Evolutionary conservation across 2,797 vertebrate species (phyloP), one percentile per base, ranked within the genome.

Genomic region (Tragopan temminckii): DNA sequence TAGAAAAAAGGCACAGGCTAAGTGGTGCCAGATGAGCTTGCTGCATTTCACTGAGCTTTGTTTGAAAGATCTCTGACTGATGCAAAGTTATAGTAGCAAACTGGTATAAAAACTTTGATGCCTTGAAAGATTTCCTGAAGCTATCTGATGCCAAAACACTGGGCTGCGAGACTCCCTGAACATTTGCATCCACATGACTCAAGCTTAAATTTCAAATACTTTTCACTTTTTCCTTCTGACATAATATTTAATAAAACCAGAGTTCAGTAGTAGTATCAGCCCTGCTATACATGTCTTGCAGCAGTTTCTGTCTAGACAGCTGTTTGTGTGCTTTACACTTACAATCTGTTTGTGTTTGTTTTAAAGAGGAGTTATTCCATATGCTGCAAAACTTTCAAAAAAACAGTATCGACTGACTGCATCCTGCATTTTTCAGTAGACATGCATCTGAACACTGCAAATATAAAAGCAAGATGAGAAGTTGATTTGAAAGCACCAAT

Each of bases 21-120:
- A 97, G 90, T 31, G 43, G 83, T 87, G 95, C 95, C 97, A 97
- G 96, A 97, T 96, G 96, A 97, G 80, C 71, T 75, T 88, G 70
- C 83, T 94, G 89, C 64, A 96, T 94, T 90, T 80, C 88, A 71
- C 5, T 21, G 74, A 72, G 78, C 77, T 96, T 94, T 96, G 95
- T 96, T 95, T 95, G 90, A 94, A 96, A 94, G 95, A 96, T 94
- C 80, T 91, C 83, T 8, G 12, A 89, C 62, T 92, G 72, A 77
- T 83, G 66, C 84, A 90, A 95, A 97, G 92, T 89, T 88, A 84
- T 67, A 96, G 92, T 66, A 94, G 91, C 83, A 95, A 92, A 81
- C 11, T 29, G 81, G 57, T 89, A 66, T 80, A 95, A 77, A 96
- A 95, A 85, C 46, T 79, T 50, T 33, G 57, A 88, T 83, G 90